Percentiles rank a stretch among this genome's conserved stretches.
phyloP scores from a whole-genome alignment of 2,113 vertebrate genomes.

The Orycteropus afer region DNA sequence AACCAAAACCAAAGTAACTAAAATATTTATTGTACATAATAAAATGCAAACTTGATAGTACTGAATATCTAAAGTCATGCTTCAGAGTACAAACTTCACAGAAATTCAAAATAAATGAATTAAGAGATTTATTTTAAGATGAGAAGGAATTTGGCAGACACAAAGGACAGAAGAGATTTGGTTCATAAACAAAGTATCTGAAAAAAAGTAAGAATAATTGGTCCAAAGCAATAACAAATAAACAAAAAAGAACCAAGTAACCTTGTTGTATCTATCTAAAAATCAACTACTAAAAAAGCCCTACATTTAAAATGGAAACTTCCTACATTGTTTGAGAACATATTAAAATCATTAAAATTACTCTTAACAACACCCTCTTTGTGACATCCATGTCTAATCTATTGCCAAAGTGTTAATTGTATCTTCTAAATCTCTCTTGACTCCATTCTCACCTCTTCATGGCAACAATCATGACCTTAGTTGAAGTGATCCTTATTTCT shows the following conservation, averaged over 20 bases:
- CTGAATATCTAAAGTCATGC: constrained; percentile 51
- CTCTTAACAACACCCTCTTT: not conserved
- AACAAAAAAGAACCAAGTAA: not conserved
- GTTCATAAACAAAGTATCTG: not conserved
- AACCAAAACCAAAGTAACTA: constrained; percentile 32
- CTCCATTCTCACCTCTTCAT: not conserved
- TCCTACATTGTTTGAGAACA: not conserved
- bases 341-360: not conserved
- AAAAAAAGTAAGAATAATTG: not conserved
- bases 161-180: not conserved
- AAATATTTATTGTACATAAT: constrained; percentile 60
- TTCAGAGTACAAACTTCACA: constrained; percentile 39
- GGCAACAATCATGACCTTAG: accelerated
- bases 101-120: constrained; percentile 1
- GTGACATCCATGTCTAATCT: not conserved
- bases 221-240: not conserved
- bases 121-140: not conserved
- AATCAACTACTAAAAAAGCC: not conserved
- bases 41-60: not conserved
- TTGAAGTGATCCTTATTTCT: not conserved
- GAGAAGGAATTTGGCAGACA: not conserved
- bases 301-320: not conserved
- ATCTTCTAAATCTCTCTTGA: not conserved
- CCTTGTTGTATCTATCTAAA: not conserved
- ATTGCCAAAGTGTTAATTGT: not conserved